Evolutionary conservation across 2,888 invertebrate genomes (phyloP).

Genomic region (Leptopterna dolabrata): DNA sequence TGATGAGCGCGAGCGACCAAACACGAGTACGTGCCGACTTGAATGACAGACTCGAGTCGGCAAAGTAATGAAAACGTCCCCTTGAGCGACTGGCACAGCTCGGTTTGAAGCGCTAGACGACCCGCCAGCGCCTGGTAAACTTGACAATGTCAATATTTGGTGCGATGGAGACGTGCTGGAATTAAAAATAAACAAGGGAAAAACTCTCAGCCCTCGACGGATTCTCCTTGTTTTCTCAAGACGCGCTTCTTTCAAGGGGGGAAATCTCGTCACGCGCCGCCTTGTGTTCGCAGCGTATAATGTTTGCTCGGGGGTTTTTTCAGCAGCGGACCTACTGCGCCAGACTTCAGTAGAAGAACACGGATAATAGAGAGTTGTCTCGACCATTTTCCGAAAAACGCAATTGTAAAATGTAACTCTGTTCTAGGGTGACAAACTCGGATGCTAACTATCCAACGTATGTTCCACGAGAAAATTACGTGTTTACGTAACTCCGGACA

Average conservation of each 20-base stretch:
- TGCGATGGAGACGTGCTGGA: conserved; percentile 21
- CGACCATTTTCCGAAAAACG: no score
- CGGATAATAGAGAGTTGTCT: no score
- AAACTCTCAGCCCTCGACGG: neutral
- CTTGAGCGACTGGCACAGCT: neutral
- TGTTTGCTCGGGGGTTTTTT: neutral
- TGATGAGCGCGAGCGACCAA: neutral
- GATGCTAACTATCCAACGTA: no score
- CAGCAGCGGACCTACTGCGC: neutral
- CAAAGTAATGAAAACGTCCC: neutral
- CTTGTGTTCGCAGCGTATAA: neutral
- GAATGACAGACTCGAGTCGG: neutral
- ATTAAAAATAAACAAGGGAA: conserved; percentile 39
- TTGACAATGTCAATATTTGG: conserved; percentile 32
- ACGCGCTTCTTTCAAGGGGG: neutral
- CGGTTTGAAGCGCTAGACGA: neutral
- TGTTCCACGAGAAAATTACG: no score
- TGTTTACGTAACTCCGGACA: no score
- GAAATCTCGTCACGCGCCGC: neutral
- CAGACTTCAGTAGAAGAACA: neutral
- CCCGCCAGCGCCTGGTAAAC: neutral
- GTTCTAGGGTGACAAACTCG: no score
- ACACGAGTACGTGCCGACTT: neutral
- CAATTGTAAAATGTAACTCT: no score
- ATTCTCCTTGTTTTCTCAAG: neutral